Percentiles rank a stretch among this genome's conserved stretches.
Evolutionary conservation across 1,140 invertebrate genomes (phyloP).

Genomic region (Drosophila repleta): DNA sequence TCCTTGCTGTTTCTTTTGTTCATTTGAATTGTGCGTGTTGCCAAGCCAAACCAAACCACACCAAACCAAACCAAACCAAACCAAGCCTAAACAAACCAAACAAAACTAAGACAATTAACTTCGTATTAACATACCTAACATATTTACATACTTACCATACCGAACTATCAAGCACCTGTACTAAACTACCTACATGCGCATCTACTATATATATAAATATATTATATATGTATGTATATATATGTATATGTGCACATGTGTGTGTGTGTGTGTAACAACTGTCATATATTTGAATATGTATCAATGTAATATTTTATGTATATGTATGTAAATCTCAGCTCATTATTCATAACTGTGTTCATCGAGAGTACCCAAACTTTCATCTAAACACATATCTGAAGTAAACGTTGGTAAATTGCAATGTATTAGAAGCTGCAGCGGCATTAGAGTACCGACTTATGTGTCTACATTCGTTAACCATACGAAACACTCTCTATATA

Average conservation of each 20-base stretch:
- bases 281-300: constrained; percentile 30
- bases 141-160: constrained; percentile 40
- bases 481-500: neutral
- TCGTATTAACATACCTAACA: constrained; percentile 24
- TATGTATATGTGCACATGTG: constrained; percentile 14
- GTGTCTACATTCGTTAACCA: constrained; percentile 11
- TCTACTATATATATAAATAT: constrained; percentile 21
- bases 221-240: constrained; percentile 28
- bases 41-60: constrained; percentile 33
- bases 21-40: constrained; percentile 39
- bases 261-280: constrained; percentile 34
- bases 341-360: constrained; percentile 49
- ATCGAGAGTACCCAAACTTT: constrained; percentile 16
- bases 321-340: constrained; percentile 45
- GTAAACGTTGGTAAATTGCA: constrained; percentile 39
- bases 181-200: constrained; percentile 21
- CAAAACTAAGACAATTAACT: constrained; percentile 43
- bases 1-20: constrained; percentile 48
- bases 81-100: constrained; percentile 39
- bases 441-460: constrained; percentile 18
- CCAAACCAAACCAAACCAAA: constrained; percentile 35
- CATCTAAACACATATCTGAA: constrained; percentile 13
- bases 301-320: constrained; percentile 38
- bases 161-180: constrained; percentile 51
- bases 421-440: constrained; percentile 15